Percentiles rank a stretch among this genome's conserved stretches.
phyloP scores from a whole-genome alignment of 2,113 vertebrate species.

The Oxyura jamaicensis region DNA sequence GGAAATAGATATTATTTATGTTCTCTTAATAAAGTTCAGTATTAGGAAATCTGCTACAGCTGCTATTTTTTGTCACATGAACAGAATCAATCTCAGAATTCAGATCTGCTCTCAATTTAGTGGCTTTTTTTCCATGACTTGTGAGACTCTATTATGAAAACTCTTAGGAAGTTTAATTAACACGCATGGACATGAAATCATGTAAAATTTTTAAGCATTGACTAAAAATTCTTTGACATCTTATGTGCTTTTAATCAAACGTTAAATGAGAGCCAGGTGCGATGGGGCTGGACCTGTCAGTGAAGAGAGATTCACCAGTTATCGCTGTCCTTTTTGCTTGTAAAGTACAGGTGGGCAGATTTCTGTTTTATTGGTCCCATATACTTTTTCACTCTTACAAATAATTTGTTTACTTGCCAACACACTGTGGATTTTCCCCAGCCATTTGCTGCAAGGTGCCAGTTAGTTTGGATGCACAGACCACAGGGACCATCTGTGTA shows the following conservation, averaged over 20 bases:
- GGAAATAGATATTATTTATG: neutral
- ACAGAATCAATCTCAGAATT: neutral
- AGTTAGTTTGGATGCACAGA: neutral
- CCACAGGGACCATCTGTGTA: neutral
- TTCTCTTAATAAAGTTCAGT: neutral
- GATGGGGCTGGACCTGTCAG: neutral
- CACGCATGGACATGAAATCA: rapidly evolving
- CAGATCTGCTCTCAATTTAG: neutral
- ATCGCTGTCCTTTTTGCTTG: neutral
- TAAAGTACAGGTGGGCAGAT: neutral
- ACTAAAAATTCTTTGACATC: neutral
- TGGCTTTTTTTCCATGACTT: neutral
- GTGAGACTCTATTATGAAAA: neutral
- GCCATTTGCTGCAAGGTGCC: rapidly evolving
- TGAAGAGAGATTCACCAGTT: neutral
- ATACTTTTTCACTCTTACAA: neutral
- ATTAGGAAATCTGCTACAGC: neutral
- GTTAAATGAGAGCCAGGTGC: neutral
- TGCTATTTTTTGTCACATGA: neutral
- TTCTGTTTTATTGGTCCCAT: neutral
- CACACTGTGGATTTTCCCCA: neutral
- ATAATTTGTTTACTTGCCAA: neutral
- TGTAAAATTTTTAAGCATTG: neutral
- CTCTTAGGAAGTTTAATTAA: neutral
- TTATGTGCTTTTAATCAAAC: neutral